Evolutionary conservation across 2,888 invertebrate species (phyloP), one percentile per base, ranked within the genome.

Genomic region (Chelonus formosanus): DNA sequence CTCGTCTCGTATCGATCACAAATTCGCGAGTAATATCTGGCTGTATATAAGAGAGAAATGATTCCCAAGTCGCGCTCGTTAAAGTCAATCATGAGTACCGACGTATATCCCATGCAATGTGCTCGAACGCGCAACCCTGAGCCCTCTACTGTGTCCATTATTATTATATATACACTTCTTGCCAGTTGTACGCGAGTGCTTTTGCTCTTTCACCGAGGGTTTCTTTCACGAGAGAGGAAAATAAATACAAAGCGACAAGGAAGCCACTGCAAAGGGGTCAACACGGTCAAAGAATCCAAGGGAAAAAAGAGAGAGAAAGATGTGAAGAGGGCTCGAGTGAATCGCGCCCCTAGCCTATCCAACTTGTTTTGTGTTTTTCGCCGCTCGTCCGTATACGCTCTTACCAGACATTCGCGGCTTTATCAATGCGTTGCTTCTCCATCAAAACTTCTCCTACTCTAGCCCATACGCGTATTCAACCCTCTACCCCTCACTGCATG

Each of bases 401-500:
- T 59, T 45, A 34, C 54, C 57, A 60, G 60, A 65, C 65, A 62
- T 56, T 53, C 57, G 48, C 50, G 56, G 50, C 52, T 61, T 58
- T 53, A 65, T 53, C 31, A 56, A 43, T 57, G 43, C 44, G 34
- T 47, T 43, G 36, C 40, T 55, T 36, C 35, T 40, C 20, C 40
- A 10, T 35, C 36, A 5, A 55, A 10, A 56, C n/a, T 31, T 31
- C 43, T 20, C 4, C 56, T 32, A 7, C 20, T 20, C n/a, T 36
- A 36, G 5, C 36, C 36, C n/a, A 35, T 43, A 57, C 57, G 40
- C 43, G 57, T 47, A 57, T 57, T 45, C 57, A 53, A 32, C 20
- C 31, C 8, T 63, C 50, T 57, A 52, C 74, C 76, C 73, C 67
- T 63, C 40, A 48, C 48, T 48, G 50, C 59, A 53, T 43, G 53